phyloP scores from a whole-genome alignment of 2,888 invertebrate species.

The Mimas tiliae region DNA sequence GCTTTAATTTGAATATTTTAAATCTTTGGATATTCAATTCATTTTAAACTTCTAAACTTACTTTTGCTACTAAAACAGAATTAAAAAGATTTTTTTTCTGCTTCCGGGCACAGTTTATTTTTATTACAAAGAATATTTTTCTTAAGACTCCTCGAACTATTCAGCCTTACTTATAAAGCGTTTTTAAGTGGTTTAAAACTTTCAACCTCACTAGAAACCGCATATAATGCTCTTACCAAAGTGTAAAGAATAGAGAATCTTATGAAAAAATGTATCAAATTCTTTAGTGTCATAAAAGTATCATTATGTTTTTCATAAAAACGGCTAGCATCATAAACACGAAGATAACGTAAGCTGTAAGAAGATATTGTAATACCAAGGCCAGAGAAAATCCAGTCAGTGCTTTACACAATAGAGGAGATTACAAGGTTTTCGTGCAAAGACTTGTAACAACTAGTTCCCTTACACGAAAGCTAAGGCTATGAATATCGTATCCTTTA shows the following conservation, averaged over 20 bases:
- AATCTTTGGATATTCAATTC: too few relatives aligned
- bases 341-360: conserved; percentile 2
- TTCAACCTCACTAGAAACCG: background rate
- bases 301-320: conserved; percentile 1
- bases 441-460: conserved; percentile 13
- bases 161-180: background rate
- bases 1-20: too few relatives aligned
- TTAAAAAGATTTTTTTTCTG: too few relatives aligned
- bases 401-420: conserved; percentile 16
- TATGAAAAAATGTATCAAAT: background rate
- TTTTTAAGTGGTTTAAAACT: conserved; percentile 16
- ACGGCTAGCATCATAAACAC: background rate
- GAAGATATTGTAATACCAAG: conserved; percentile 3
- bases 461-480: conserved; percentile 10
- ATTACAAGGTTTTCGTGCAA: conserved; percentile 11
- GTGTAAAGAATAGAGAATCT: background rate
- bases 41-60: too few relatives aligned
- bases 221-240: background rate
- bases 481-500: conserved; percentile 16
- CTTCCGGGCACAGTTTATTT: background rate
- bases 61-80: too few relatives aligned
- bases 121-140: background rate
- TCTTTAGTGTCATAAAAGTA: background rate
- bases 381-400: conserved; percentile 10
- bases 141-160: too few relatives aligned